Base-by-base conservation (phyloP, 2,888 invertebrate species). In the Mechanitis messenoides region DNA sequence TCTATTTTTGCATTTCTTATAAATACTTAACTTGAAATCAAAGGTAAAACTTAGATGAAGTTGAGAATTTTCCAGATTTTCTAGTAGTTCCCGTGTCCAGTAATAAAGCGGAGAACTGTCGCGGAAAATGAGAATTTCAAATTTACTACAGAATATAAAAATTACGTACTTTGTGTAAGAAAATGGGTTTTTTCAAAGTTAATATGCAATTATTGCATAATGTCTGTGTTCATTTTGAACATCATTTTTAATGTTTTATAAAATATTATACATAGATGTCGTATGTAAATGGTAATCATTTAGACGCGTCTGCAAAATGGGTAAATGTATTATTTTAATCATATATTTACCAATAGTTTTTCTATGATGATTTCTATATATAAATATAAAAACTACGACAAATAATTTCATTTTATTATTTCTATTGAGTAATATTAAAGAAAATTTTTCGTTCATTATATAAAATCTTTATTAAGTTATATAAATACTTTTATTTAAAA, bases 111-210 rank as follows among this genome's bases (percentile, higher is more conserved):
- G 58, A 54, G 54, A 65, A 65, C 61, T 61, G 65, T 59, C 59
- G 65, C 50, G 65, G 65, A 65, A 65, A 65, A 65, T 65, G 61
- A 61, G 60, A 61, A 63, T 61, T 56, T 61, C 54, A 61, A 61
- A 57, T 65, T 57, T 57, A 55, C 63, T 59, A 61, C 65, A 45
- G 31, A 56, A 42, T 63, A 54, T 50, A 63, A 65, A 61, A 59
- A 59, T 56, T 47, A 45, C 54, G n/a, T 58, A 47, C 5, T 11
- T 45, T 50, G 53, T 53, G 12, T 58, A 33, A 53, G 28, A 12
- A 31, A 57, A 33, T 33, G 50, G 47, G 20, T 54, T 57, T 57
- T 38, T 56, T 20, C 20, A 12, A 54, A 61, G 53, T 50, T 50
- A 50, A 50, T 50, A 50, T 31, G 50, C 50, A 31, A 50, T 9